These are phyloP conservation scores for Nephila pilipes DNA, from an alignment of 1,140 invertebrate genomes.

Conservation along the genomic window DNA sequence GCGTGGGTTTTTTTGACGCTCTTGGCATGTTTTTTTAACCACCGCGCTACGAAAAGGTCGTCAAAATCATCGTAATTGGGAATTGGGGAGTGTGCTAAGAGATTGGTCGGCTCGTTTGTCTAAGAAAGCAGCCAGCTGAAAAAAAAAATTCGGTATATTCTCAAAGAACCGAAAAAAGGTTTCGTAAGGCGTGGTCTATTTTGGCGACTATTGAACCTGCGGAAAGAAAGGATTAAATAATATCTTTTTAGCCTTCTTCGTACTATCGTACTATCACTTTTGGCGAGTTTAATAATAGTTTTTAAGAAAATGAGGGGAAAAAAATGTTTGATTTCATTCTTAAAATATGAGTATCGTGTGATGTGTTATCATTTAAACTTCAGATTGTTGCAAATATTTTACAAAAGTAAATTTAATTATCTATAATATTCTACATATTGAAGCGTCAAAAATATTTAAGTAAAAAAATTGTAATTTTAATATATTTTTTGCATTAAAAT, in stretches of 20 bases:
- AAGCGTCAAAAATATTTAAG: too few relatives aligned
- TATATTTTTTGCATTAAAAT: too few relatives aligned
- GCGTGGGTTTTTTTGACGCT: conserved; percentile 52
- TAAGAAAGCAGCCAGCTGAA: neutral
- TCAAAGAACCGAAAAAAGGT: neutral
- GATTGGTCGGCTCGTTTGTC: neutral
- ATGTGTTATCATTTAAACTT: too few relatives aligned
- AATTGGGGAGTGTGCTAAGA: conserved; percentile 29
- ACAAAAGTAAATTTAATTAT: too few relatives aligned
- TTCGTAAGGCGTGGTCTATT: conserved; percentile 1
- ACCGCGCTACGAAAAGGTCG: conserved; percentile 30
- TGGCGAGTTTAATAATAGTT: neutral
- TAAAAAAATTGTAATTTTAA: too few relatives aligned
- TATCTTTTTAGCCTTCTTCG: neutral
- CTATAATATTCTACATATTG: too few relatives aligned
- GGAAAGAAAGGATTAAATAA: neutral
- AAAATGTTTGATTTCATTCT: too few relatives aligned
- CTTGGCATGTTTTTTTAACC: conserved; percentile 38
- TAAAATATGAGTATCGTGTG: too few relatives aligned
- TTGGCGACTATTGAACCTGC: conserved; percentile 42
- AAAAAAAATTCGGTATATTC: neutral
- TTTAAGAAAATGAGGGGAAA: too few relatives aligned
- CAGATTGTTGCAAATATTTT: too few relatives aligned
- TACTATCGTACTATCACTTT: neutral
- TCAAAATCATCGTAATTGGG: conserved; percentile 47